phyloP scores from a whole-genome alignment of 2,888 invertebrate genomes.

The Lamproptera curius region DNA sequence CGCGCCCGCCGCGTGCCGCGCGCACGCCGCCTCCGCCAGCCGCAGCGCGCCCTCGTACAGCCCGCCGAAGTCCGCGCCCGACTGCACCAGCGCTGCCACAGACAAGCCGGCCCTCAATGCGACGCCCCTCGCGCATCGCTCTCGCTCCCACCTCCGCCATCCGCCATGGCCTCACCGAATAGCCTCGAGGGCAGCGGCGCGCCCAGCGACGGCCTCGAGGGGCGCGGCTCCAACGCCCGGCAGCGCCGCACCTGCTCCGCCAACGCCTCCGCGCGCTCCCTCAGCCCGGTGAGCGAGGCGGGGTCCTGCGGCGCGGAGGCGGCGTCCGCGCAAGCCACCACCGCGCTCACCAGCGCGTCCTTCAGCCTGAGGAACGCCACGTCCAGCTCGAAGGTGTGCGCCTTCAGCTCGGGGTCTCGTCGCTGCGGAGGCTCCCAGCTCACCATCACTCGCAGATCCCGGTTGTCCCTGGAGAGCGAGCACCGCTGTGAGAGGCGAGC shows the following conservation, averaged over 20 bases:
- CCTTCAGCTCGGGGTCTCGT: slow-evolving; percentile 46
- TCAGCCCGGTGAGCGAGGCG: slow-evolving; percentile 33
- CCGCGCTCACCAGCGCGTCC: slow-evolving; percentile 55
- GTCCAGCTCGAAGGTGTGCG: slow-evolving; percentile 56
- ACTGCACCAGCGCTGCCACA: slow-evolving; percentile 24
- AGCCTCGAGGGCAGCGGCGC: slow-evolving; percentile 61
- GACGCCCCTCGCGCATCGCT: no score
- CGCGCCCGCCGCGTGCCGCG: slow-evolving; percentile 25
- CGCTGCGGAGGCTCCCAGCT: slow-evolving; percentile 82
- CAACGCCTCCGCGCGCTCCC: slow-evolving; percentile 44
- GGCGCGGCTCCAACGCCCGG: slow-evolving; percentile 39
- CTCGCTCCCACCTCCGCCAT: background rate
- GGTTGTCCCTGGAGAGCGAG: slow-evolving; percentile 80
- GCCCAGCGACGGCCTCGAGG: slow-evolving; percentile 46
- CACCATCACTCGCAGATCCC: slow-evolving; percentile 85
- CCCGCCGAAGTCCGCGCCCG: slow-evolving; percentile 64
- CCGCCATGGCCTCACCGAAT: slow-evolving; percentile 45
- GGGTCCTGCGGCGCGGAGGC: slow-evolving; percentile 40
- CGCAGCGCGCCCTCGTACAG: slow-evolving; percentile 46
- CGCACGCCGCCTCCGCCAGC: slow-evolving; percentile 44
- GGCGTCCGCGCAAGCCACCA: slow-evolving; percentile 55
- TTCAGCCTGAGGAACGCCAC: slow-evolving; percentile 56
- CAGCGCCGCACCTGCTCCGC: slow-evolving; percentile 51
- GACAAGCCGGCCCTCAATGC: background rate
- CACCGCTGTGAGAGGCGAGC: background rate